phyloP scores from a whole-genome alignment of 2,797 vertebrate species.

The Poeciliopsis infans region DNA sequence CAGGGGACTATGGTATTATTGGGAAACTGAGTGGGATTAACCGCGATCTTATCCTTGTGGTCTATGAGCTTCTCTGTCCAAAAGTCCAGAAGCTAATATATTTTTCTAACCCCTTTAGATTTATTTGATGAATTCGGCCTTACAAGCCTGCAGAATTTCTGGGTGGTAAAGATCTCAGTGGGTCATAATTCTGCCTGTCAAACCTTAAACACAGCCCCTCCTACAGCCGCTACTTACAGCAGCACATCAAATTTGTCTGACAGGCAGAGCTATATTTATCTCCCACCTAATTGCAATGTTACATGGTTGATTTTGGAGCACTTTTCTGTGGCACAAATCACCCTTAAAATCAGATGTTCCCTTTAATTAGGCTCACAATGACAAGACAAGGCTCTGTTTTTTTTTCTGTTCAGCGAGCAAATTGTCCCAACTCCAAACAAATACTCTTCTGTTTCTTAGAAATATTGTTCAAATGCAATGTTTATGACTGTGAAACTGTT shows the following conservation, averaged over 20 bases:
- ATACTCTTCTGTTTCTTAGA: not conserved
- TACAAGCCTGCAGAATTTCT: not conserved
- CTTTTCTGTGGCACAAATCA: constrained; percentile 27
- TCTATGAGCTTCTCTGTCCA: not conserved
- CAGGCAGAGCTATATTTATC: constrained; percentile 26
- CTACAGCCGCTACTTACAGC: not conserved
- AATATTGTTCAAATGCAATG: not conserved
- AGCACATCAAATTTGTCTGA: constrained; percentile 21
- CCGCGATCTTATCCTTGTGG: not conserved
- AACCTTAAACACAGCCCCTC: not conserved
- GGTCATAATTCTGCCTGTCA: not conserved
- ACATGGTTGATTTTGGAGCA: constrained; percentile 15
- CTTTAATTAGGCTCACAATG: constrained; percentile 47
- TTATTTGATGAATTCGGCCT: constrained; percentile 8
- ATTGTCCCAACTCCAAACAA: not conserved
- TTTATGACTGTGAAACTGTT: not conserved
- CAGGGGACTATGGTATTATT: not conserved
- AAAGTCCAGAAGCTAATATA: not conserved
- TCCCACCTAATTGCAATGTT: constrained; percentile 11
- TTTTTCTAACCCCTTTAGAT: not conserved
- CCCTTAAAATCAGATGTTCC: constrained; percentile 41
- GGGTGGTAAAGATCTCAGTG: constrained; percentile 1
- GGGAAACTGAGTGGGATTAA: not conserved
- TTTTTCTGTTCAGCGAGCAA: constrained; percentile 19
- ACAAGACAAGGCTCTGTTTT: constrained; percentile 24